A percentile compares a stretch with the other conserved stretches of the same genome.
phyloP scores from a whole-genome alignment of 2,113 vertebrate species.

The Tragulus kanchil region DNA sequence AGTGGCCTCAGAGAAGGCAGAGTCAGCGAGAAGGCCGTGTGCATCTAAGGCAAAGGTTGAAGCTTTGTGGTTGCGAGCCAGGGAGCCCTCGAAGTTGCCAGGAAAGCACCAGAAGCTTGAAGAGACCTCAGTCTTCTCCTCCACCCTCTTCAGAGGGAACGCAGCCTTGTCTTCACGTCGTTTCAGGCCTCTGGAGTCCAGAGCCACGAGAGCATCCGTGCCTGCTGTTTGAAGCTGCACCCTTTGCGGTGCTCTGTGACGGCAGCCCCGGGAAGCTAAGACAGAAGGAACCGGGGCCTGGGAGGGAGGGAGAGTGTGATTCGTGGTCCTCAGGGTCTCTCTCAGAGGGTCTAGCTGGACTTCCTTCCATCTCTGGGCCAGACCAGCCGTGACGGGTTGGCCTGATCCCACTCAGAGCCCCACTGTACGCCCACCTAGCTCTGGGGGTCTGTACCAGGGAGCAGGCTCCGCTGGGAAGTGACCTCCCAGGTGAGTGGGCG shows the following conservation, averaged over 20 bases:
- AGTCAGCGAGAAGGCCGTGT: accelerated
- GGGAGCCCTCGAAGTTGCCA: not conserved
- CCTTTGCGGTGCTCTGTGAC: accelerated
- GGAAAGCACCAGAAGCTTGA: not conserved
- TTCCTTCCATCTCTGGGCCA: not conserved
- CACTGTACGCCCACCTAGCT: accelerated
- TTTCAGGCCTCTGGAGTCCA: not conserved
- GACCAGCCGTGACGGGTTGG: not conserved
- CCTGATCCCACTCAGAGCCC: accelerated
- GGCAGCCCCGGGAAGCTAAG: not conserved
- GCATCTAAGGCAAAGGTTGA: not conserved
- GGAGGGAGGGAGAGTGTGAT: not conserved
- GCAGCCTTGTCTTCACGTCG: not conserved
- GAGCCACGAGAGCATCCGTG: not conserved
- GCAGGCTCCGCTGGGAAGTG: not conserved
- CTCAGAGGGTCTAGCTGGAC: not conserved
- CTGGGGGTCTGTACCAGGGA: not conserved
- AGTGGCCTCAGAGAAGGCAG: not conserved
- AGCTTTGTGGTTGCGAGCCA: accelerated
- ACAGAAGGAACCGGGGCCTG: not conserved
- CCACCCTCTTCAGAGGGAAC: accelerated
- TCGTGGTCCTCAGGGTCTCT: accelerated
- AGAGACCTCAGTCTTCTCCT: not conserved
- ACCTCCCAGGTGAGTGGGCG: not conserved
- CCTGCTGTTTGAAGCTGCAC: not conserved